phyloP scores from a whole-genome alignment of 2,113 vertebrate genomes.

The Dascyllus trimaculatus region DNA sequence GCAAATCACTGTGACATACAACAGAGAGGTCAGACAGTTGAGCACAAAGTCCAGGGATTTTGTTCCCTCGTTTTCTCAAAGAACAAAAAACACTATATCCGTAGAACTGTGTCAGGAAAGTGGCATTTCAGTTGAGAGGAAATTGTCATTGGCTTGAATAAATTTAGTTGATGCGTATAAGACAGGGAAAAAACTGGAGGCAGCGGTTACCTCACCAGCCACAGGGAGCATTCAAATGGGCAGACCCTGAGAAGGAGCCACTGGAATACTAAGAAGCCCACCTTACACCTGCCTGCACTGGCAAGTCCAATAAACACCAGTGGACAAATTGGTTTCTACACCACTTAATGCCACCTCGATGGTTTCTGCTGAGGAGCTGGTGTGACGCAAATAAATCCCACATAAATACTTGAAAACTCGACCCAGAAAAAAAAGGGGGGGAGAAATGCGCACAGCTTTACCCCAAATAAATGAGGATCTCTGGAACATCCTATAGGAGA shows the following conservation, averaged over 20 bases:
- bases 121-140: neutral
- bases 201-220: conserved; percentile 57
- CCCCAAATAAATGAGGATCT: conserved; percentile 34
- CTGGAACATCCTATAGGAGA: conserved; percentile 36
- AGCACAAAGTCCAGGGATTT: neutral
- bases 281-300: conserved; percentile 76
- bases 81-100: neutral
- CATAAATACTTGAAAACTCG: conserved; percentile 62
- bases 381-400: conserved; percentile 52
- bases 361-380: conserved; percentile 22
- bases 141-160: neutral
- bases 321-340: conserved; percentile 66
- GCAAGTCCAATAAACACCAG: conserved; percentile 64
- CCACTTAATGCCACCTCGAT: conserved; percentile 47
- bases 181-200: neutral
- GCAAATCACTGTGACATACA: neutral
- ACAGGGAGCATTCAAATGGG: conserved; percentile 61
- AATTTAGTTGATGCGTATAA: conserved; percentile 11
- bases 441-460: neutral
- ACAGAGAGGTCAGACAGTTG: neutral
- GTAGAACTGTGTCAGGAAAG: conserved; percentile 5
- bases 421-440: conserved; percentile 30
- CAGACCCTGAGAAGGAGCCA: conserved; percentile 53
- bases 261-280: conserved; percentile 78
- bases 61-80: neutral